Evolutionary conservation across 2,113 vertebrate species (phyloP), one percentile per base, ranked within the genome.

Genomic region (Gallinago paraguaiae): DNA sequence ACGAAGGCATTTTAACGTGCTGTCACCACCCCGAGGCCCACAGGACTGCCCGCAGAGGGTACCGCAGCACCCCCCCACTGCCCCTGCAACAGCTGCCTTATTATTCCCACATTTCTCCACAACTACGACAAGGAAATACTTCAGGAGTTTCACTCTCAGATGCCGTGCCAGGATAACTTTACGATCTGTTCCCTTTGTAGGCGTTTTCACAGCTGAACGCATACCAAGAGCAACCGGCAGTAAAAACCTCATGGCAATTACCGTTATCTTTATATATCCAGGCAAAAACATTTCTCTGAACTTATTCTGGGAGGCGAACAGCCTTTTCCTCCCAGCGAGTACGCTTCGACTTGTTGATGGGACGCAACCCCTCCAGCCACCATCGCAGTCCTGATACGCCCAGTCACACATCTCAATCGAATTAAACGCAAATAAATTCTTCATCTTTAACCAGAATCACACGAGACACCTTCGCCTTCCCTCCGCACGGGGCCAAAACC

Each of bases 51-150:
- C 57, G 28, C 76, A 83, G 80, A 85, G 0, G 1, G 61, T 11
- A 53, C 67, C 3, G 1, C 54, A 69, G 82, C 6, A 28, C 1
- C 3, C 20, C 81, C 20, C 81, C 43, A 30, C 56, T 76, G 90
- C 71, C 25, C 15, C 82, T 77, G 18, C 50, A 94, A 86, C 94
- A 94, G 92, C 88, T 96, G 96, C 86, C 85, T 93, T 90, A 96
- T 96, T 93, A 93, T 88, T 95, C 92, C 88, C 94, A 96, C 86
- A 91, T 94, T 92, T 95, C 91, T 94, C 60, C 67, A 46, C 79
- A 88, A 75, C 86, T 92, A 78, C 65, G 60, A 59, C 45, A 84
- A 75, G 64, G 69, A 95, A 95, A 95, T 84, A 83, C 48, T 78
- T 91, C 65, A 91, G 78, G 79, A 96, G 74, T 87, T 90, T 81